Base-by-base conservation (phyloP, 2,797 vertebrate genomes). In the Bradypodion pumilum region DNA sequence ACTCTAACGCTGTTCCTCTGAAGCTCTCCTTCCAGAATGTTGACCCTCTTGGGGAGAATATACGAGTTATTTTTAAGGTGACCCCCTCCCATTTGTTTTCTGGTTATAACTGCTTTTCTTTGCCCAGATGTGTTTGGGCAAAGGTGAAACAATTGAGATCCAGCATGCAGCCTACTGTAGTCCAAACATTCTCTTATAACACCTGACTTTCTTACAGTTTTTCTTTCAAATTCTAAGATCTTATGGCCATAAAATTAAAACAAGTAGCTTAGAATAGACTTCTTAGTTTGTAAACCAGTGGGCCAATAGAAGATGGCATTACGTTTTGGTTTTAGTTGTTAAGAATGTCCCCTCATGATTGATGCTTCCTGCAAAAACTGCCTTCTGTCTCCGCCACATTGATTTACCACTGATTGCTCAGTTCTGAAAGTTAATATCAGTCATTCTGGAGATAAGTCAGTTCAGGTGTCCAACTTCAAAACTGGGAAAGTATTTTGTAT, bases 21-120 rank as follows among this genome's bases (percentile, higher is more conserved):
- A 99, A 98, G 93, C 97, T 99, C 3, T 97, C 97, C 90, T 99
- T 99, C 95, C 97, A 97, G 84, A 99, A 98, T 40, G 93, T 97
- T 23, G 98, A 99, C 88, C 96, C 96, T 0, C 93, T 97, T 1
- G 98, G 98, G 15, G 98, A 98, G 90, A 96, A 98, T 90, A 94
- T 99, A 94, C 97, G 94, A 0, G 97, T 99, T 92, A 99, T 99
- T 92, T 99, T 99, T 94, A 99, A 99, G 97, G 98, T 98, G 88
- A 92, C 92, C n/a, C n/a, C 29, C 0, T 0, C n/a, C 32, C 23
- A 10, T 27, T 68, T 69, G 44, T 59, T 60, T 9, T 37, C 25
- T 15, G 40, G 12, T 40, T 49, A 9, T 60, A 7, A 15, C 19
- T 40, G 6, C 42, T 21, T 46, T 27, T 70, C 27, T 72, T 10